These are phyloP conservation scores for Actenoides hombroni DNA, from an alignment of 2,113 vertebrate genomes.

Conservation along the genomic window DNA sequence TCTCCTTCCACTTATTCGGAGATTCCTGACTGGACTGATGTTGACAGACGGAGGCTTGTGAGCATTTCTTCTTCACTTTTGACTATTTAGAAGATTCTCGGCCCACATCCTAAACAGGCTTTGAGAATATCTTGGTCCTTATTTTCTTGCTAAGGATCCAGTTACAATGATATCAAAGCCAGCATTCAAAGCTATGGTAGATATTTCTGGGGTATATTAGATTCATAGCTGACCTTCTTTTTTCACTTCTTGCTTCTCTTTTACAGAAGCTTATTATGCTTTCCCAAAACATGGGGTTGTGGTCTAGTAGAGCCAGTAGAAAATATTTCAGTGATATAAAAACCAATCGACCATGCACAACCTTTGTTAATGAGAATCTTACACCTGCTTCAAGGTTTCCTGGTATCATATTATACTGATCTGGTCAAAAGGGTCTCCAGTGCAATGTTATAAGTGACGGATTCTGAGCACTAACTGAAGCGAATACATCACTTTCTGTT, in stretches of 20 bases:
- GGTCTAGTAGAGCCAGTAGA: neutral
- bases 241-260: neutral
- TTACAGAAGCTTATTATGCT: neutral
- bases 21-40: neutral
- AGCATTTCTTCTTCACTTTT: neutral
- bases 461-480: neutral
- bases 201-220: neutral
- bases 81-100: neutral
- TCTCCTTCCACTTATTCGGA: neutral
- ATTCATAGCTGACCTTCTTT: neutral
- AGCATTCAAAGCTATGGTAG: neutral
- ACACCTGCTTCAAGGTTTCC: neutral
- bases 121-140: neutral
- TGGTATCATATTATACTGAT: neutral
- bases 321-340: neutral
- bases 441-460: neutral
- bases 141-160: neutral
- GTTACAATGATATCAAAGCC: neutral
- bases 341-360: neutral
- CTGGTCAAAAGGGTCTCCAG: neutral
- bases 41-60: neutral
- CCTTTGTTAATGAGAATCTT: neutral
- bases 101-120: neutral
- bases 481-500: neutral
- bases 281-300: neutral